phyloP scores from a whole-genome alignment of 2,888 invertebrate species.

The Mythimna ferrago region DNA sequence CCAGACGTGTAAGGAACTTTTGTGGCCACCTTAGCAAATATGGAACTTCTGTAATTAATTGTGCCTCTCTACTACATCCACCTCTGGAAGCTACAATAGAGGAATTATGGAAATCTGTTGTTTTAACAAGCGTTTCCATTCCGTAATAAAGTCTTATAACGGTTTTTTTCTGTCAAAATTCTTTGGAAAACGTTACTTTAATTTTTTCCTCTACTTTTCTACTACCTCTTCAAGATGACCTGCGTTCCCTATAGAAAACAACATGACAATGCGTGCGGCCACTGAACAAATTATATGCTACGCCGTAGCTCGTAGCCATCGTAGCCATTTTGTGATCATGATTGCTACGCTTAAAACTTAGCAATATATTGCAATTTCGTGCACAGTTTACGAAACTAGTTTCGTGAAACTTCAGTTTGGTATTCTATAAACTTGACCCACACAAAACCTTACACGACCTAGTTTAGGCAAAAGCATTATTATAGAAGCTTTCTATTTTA shows the following conservation, averaged over 20 bases:
- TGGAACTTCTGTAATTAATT: too few species aligned
- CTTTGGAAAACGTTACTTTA: too few species aligned
- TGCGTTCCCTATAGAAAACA: neutral
- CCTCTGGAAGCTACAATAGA: too few species aligned
- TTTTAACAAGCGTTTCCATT: too few species aligned
- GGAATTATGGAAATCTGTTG: too few species aligned
- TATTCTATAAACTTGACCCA: constrained; percentile 13
- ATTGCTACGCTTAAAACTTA: neutral
- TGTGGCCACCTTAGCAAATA: too few species aligned
- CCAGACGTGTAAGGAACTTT: too few species aligned
- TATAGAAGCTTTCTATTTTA: neutral
- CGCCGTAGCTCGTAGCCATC: neutral
- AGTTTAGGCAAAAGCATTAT: constrained; percentile 13
- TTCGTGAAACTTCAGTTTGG: constrained; percentile 17
- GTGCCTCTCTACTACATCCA: too few species aligned
- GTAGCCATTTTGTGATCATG: neutral
- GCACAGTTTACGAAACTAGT: constrained; percentile 7
- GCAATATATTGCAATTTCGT: constrained; percentile 11
- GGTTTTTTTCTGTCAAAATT: too few species aligned
- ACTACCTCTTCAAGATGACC: too few species aligned
- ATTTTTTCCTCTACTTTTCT: too few species aligned
- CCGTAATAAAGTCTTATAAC: too few species aligned
- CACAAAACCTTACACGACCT: constrained; percentile 12
- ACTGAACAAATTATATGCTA: constrained; percentile 1
- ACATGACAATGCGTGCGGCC: neutral